Conservation (phyloP, 92 coral and sea anemone species). For the Phenganax marumi region DNA sequence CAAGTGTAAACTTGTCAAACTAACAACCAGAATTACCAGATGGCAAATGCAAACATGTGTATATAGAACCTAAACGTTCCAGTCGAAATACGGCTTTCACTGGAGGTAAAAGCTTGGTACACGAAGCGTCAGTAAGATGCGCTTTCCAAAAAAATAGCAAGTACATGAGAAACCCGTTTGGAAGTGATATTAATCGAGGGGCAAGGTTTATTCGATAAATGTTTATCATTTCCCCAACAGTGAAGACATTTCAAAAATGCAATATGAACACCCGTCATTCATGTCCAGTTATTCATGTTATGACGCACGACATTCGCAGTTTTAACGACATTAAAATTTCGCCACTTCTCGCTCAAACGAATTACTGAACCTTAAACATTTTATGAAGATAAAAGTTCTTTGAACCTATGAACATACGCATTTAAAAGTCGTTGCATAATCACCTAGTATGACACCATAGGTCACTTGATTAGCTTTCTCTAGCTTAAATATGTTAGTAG, state of each 20-base stretch:
- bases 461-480: conserved; percentile 22
- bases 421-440: neutral
- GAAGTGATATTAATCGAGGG: neutral
- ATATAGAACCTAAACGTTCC: neutral
- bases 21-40: neutral
- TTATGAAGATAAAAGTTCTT: conserved; percentile 3
- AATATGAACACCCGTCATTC: conserved; percentile 17
- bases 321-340: neutral
- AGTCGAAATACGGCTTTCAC: neutral
- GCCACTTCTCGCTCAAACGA: neutral
- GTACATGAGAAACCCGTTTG: too few species aligned
- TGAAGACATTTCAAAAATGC: conserved; percentile 30
- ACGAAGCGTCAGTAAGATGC: neutral
- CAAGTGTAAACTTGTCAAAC: neutral
- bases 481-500: conserved; percentile 41
- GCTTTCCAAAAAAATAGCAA: too few species aligned
- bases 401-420: conserved; percentile 4
- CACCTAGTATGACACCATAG: conserved; percentile 16
- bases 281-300: neutral
- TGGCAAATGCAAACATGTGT: neutral
- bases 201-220: neutral
- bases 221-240: conserved; percentile 25
- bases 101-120: neutral
- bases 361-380: neutral
- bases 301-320: neutral